Evolutionary conservation across 2,113 vertebrate genomes (phyloP), one percentile per base, ranked within the genome.

Genomic region (Rattus norvegicus): DNA sequence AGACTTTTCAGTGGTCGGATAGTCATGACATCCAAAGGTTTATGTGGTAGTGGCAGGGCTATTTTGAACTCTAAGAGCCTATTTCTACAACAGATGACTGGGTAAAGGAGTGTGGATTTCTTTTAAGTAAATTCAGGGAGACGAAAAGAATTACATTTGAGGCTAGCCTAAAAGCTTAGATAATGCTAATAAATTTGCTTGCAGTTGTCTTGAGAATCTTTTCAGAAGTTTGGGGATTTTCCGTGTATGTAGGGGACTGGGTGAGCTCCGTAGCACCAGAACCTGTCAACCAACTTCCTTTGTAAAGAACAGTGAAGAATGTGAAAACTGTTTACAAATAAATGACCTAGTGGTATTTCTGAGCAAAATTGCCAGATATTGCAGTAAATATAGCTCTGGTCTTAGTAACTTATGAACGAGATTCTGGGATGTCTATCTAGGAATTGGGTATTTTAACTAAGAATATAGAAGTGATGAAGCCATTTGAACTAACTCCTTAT

Each of bases 1-100:
- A 99, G 98, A 99, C 99, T 8, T 99, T 99, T 97, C 98, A 97
- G 3, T 99, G 99, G 99, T 99, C 99, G 3, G 93, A 99, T 97
- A 99, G 97, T 96, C 96, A 98, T 1, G 99, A 99, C 88, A 96
- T 98, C 19, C 99, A 99, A 97, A 99, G 99, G 91, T 99, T 99
- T 98, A 99, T 99, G 99, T 99, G 99, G 99, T 99, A 96, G 98
- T 59, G 16, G 79, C 19, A 86, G n/a, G 52, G 56, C 26, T 96
- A 80, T 26, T 91, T 97, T 95, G 61, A 59, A 89, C n/a, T 69
- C 30, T 20, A 10, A 56, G 77, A 93, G 92, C 93, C 6, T 88
- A 8, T 97, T 97, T 85, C 91, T 30, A 61, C 28, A 87, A 1
- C 39, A 65, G 83, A 76, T 88, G 96, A 94, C 47, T 90, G 59